A percentile compares a stretch with the other conserved stretches of the same genome.
Conservation (phyloP, 2,113 vertebrate genomes). For the Bolborhynchus lineola region DNA sequence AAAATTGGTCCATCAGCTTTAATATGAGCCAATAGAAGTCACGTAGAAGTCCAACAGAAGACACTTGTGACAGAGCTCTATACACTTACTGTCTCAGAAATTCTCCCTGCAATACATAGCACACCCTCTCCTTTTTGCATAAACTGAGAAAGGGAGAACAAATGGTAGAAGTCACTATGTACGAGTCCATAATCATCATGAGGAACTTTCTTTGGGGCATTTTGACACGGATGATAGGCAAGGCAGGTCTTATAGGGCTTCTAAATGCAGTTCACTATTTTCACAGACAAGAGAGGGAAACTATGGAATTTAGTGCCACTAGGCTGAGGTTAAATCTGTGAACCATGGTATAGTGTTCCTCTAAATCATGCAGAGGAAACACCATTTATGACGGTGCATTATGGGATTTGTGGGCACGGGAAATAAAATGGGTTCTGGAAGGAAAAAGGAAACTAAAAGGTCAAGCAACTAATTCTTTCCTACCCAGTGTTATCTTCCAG, state of each 20-base stretch:
- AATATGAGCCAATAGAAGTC: not conserved
- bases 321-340: not conserved
- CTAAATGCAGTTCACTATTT: not conserved
- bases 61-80: not conserved
- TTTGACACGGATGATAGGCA: not conserved
- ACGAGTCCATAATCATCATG: not conserved
- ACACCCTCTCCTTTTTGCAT: fast-evolving
- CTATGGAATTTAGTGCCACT: not conserved
- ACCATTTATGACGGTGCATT: not conserved
- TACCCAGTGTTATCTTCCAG: not conserved
- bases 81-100: not conserved
- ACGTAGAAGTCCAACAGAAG: not conserved
- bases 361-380: not conserved
- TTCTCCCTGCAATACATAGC: not conserved
- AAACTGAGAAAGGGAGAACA: not conserved
- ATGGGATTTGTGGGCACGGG: not conserved
- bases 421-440: not conserved
- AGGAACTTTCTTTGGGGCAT: not conserved
- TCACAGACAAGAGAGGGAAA: not conserved
- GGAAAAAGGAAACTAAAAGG: not conserved
- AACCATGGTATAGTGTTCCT: not conserved
- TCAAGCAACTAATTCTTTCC: not conserved
- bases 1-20: not conserved
- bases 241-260: not conserved
- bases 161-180: not conserved